Percentiles rank a stretch among this genome's conserved stretches.
Evolutionary conservation across 2,888 invertebrate species (phyloP).

Genomic region (Pemphredon lugubris): DNA sequence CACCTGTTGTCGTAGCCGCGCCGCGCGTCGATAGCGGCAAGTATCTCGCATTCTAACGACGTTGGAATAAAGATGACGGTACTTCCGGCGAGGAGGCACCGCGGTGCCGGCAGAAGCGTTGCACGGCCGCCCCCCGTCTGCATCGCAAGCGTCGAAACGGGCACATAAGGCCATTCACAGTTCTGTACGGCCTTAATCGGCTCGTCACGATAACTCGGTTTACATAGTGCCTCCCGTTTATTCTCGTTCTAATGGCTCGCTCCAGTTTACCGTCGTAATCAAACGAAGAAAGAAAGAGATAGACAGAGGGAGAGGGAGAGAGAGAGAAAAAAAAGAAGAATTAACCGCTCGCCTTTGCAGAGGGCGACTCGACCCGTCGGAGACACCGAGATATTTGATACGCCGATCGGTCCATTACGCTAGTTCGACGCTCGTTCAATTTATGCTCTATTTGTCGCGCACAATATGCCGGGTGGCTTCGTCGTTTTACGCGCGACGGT

Average conservation of each 20-base stretch:
- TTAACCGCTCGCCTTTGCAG: neutral
- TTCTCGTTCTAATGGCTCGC: slow-evolving; percentile 34
- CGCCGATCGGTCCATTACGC: neutral
- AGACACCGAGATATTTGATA: neutral
- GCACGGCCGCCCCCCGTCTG: slow-evolving; percentile 18
- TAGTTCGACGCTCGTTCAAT: neutral
- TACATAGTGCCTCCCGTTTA: slow-evolving; percentile 46
- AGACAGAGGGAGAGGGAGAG: too few relatives aligned
- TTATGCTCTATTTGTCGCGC: slow-evolving; percentile 1
- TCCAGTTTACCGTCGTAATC: slow-evolving; percentile 5
- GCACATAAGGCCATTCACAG: slow-evolving; percentile 38
- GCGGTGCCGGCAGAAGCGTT: slow-evolving; percentile 7
- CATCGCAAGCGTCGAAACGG: slow-evolving; percentile 26
- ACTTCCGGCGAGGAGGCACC: slow-evolving; percentile 34
- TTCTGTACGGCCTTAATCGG: slow-evolving; percentile 35
- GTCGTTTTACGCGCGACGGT: neutral
- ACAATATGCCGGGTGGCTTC: neutral
- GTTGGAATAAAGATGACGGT: slow-evolving; percentile 2
- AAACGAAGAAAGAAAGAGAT: too few relatives aligned
- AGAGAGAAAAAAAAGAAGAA: neutral
- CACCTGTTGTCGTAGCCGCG: too few relatives aligned
- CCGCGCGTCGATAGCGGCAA: neutral
- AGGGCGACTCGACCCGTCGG: neutral
- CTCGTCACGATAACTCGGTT: slow-evolving; percentile 50
- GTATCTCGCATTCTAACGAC: slow-evolving; percentile 21